Evolutionary conservation across 1,140 invertebrate species (phyloP), one percentile per base, ranked within the genome.

Genomic region (Mercenaria mercenaria): DNA sequence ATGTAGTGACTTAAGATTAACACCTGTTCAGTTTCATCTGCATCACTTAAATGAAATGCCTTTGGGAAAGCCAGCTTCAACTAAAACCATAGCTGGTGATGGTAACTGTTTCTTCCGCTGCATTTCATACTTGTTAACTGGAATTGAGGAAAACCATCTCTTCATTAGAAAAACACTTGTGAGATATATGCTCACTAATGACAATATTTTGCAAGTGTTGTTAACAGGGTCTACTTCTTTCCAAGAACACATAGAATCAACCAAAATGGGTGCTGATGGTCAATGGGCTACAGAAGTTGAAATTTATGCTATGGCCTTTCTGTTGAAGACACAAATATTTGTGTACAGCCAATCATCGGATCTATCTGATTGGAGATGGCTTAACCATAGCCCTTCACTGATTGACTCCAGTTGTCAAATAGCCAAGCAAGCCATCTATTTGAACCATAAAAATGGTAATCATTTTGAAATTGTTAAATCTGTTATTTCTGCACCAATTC

Each of bases 251-350:
- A 8, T 74, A 39, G 6, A 41, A 74, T 74, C 4, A 26, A 20
- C 1, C 23, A 39, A 23, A 26, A 74, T 41, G 23, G 26, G 0
- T n/a, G 15, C 43, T 47, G 43, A 47, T 8, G 43, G 43, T 47
- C 43, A 47, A 47, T 86, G 67, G 69, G 83, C 83, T n/a, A 86
- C 67, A 18, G 83, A 86, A 52, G 29, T 74, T 1, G 83, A 86
- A 76, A 72, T 86, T 15, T 72, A 72, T 86, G 47, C 41, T 23
- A 74, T 59, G 67, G 83, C 83, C 8, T 32, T 52, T 56, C 13
- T 86, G 6, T 61, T 74, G 1, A 47, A 59, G 11, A 86, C 83
- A 0, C 64, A 86, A 20, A 74, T 86, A 43, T 72, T 32, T 74
- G 41, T 72, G 4, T 86, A 86, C 20, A 50, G 43, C 15, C 43